Conservation (phyloP, 1,140 invertebrate species). For the Delia radicum region DNA sequence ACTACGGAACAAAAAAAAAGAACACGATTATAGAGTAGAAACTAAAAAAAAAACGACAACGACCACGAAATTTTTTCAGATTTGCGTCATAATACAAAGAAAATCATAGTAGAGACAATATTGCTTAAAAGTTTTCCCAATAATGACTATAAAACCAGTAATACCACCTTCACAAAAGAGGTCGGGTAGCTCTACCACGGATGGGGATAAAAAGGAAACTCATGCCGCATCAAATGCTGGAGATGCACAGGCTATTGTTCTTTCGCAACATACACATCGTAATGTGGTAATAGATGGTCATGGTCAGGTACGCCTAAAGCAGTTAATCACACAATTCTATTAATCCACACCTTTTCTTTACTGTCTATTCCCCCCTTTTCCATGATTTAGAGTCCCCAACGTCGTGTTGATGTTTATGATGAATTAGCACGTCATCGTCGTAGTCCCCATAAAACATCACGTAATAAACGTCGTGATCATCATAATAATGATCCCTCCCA, state of each 20-base stretch:
- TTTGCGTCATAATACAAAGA: background rate
- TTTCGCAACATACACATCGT: conserved; percentile 12
- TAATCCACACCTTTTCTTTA: conserved; percentile 12
- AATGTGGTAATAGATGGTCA: conserved; percentile 20
- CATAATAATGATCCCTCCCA: conserved; percentile 29
- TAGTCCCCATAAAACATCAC: conserved; percentile 50
- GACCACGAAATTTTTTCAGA: background rate
- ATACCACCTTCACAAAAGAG: conserved; percentile 25
- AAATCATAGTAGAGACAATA: background rate
- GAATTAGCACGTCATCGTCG: conserved; percentile 49
- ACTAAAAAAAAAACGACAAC: background rate
- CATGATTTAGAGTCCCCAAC: conserved; percentile 53
- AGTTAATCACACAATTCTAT: background rate
- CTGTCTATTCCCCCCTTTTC: background rate
- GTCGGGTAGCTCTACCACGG: background rate
- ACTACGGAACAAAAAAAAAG: background rate
- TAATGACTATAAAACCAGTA: conserved; percentile 29
- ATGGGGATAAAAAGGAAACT: conserved; percentile 8
- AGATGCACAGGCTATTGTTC: background rate
- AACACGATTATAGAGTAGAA: background rate
- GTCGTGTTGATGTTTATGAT: conserved; percentile 49
- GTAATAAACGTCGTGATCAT: conserved; percentile 48
- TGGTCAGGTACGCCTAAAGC: background rate
- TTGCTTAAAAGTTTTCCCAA: background rate
- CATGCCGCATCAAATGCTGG: background rate